Conservation (phyloP, 1,140 invertebrate genomes). For the Zaprionus inermis region DNA sequence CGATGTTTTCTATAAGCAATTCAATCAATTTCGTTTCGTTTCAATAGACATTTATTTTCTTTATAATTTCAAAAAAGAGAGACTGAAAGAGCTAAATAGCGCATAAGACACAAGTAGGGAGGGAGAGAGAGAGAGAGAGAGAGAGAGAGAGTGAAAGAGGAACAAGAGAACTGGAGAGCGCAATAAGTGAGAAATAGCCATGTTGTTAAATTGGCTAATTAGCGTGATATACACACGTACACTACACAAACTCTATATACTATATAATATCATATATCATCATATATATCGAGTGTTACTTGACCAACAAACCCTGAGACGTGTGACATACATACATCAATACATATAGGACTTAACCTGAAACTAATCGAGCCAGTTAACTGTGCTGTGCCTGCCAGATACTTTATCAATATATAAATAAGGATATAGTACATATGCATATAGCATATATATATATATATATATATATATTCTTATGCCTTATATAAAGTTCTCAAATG, state of each 20-base stretch:
- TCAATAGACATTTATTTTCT: constrained; percentile 41
- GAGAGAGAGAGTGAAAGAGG: not conserved
- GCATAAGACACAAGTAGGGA: not conserved
- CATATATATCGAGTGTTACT: not conserved
- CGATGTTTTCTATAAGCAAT: constrained; percentile 9
- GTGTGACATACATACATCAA: constrained; percentile 9
- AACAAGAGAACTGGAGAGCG: not conserved
- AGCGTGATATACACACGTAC: not conserved
- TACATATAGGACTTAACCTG: constrained; percentile 14
- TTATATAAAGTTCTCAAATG: constrained; percentile 5
- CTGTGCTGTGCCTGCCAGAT: constrained; percentile 6
- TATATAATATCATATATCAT: constrained; percentile 5
- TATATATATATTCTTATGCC: not conserved
- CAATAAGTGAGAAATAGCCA: too few relatives aligned
- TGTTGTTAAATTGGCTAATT: not conserved
- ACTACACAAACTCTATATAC: not conserved
- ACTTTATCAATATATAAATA: not conserved
- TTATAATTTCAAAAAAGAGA: constrained; percentile 13
- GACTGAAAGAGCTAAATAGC: not conserved
- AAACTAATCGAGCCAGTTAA: constrained; percentile 21
- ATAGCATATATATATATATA: not conserved
- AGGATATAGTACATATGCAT: not conserved
- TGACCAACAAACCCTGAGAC: constrained; percentile 20
- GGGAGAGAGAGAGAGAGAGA: not conserved
- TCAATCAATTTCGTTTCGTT: constrained; percentile 31